Evolutionary conservation across 2,797 vertebrate genomes (phyloP), one percentile per base, ranked within the genome.

Genomic region (Yasuhikotakia modesta): DNA sequence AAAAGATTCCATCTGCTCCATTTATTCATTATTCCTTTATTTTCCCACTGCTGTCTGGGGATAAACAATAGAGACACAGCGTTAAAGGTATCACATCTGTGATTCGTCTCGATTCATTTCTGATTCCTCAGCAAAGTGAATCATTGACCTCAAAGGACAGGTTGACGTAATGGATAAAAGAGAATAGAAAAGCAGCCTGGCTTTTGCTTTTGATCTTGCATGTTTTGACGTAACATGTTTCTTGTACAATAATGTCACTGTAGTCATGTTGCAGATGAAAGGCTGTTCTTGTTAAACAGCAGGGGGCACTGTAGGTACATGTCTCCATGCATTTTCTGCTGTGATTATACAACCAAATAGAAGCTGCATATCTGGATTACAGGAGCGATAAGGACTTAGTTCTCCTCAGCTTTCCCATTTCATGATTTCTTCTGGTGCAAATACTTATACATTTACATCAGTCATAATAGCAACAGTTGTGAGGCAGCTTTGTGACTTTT

Each of bases 231-330:
- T 61, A 32, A 68, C 48, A 63, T 63, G 65, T 69, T 45, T 43
- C 27, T 55, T 35, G 39, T 45, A 27, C 3, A 64, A 57, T 14
- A 8, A 11, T 2, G 22, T 35, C 30, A 72, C 10, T 73, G 19
- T 64, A 50, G 43, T 73, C 4, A 73, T 46, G 57, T 73, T 58
- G 30, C 8, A 60, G 55, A 55, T 10, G 11, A 43, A 43, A 43
- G 39, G 4, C 7, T 16, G 46, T 72, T 57, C 4, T 70, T 73
- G 16, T 39, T 17, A 19, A 71, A 70, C 92, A 93, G 91, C 87
- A 91, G 91, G 90, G 87, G 92, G 91, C 90, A 92, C 87, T 92
- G 46, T 82, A 84, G 86, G 64, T 68, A 86, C 88, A 89, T 70
- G 10, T 87, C 8, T 39, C 5, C 5, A 43, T 61, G 22, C 63